These are phyloP conservation scores for Elgaria multicarinata DNA, from an alignment of 2,113 vertebrate genomes.

Conservation along the genomic window DNA sequence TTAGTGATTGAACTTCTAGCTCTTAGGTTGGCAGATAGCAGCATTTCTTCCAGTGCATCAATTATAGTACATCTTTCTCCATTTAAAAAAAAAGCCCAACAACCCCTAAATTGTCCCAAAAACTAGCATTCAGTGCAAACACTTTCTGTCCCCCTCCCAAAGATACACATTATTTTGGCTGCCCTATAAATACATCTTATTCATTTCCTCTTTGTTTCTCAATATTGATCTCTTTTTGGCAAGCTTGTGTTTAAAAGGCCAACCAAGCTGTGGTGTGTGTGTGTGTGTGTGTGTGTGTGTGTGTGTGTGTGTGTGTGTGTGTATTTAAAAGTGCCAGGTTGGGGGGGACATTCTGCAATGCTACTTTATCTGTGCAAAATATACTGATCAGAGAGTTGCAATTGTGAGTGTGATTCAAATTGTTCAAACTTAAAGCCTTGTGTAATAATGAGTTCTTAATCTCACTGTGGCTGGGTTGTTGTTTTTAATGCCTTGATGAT, in stretches of 20 bases:
- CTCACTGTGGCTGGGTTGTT: too few relatives aligned
- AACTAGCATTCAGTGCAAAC: neutral
- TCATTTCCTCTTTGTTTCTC: neutral
- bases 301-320: neutral
- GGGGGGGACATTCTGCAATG: neutral
- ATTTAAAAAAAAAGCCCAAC: constrained; percentile 25
- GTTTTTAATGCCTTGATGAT: constrained; percentile 25
- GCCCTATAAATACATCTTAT: neutral
- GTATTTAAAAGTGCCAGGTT: neutral
- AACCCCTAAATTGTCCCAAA: neutral
- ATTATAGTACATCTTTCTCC: neutral
- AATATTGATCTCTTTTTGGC: neutral
- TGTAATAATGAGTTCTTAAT: constrained; percentile 23
- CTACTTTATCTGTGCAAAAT: neutral
- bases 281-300: neutral
- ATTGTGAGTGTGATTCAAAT: neutral
- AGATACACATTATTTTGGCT: neutral
- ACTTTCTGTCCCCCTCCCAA: neutral
- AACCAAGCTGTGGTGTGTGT: neutral
- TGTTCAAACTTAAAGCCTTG: neutral
- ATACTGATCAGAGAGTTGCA: neutral
- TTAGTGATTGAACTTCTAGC: neutral
- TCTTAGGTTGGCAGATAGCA: neutral
- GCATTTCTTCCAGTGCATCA: neutral
- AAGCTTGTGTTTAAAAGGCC: neutral